A percentile compares a stretch with the other conserved stretches of the same genome.
Evolutionary conservation across 2,888 invertebrate species (phyloP).

Genomic region (Nysson spinosus): DNA sequence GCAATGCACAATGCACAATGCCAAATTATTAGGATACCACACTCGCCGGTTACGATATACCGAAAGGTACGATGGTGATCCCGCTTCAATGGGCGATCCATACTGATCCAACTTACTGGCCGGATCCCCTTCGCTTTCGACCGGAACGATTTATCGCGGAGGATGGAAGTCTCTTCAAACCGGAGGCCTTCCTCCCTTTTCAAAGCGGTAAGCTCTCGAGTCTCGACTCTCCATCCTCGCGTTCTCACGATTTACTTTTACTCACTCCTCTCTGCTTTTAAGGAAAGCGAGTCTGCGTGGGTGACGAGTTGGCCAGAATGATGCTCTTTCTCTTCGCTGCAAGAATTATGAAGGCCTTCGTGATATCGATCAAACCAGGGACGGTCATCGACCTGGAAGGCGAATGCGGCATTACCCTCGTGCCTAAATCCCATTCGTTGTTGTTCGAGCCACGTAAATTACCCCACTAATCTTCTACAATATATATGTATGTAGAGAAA

Average conservation of each 20-base stretch:
- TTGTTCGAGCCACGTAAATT: constrained; percentile 68
- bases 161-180: constrained; percentile 82
- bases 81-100: constrained; percentile 90
- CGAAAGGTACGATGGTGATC: constrained; percentile 86
- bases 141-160: constrained; percentile 85
- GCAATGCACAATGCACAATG: too few species aligned
- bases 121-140: constrained; percentile 83
- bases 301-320: constrained; percentile 90
- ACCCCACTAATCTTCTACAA: neutral
- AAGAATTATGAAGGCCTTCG: constrained; percentile 81
- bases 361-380: constrained; percentile 74
- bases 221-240: neutral
- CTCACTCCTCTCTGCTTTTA: too few species aligned
- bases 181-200: constrained; percentile 88
- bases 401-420: constrained; percentile 86
- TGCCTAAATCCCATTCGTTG: constrained; percentile 82
- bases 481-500: too few species aligned
- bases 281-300: constrained; percentile 92
- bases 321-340: constrained; percentile 82
- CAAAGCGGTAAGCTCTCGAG: constrained; percentile 83
- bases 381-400: constrained; percentile 82
- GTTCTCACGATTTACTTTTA: too few species aligned
- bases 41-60: constrained; percentile 82
- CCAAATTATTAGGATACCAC: constrained; percentile 78
- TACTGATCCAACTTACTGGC: constrained; percentile 84